These are phyloP conservation scores for Agonopterix arenella DNA, from an alignment of 2,888 invertebrate species.

Conservation along the genomic window DNA sequence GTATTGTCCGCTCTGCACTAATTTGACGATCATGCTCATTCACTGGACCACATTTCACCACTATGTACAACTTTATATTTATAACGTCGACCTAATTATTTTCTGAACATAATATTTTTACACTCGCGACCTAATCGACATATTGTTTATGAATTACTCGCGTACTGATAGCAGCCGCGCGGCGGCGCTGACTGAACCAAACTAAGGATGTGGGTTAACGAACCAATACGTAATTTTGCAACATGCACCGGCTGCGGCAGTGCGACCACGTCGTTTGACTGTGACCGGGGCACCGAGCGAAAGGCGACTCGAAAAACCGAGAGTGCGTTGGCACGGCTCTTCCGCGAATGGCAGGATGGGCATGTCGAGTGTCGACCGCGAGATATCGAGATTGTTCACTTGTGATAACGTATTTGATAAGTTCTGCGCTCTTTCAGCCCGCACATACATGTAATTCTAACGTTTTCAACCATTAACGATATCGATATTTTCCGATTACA, in stretches of 20 bases:
- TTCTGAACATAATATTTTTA: background rate
- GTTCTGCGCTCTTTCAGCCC: no score
- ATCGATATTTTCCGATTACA: no score
- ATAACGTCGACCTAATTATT: no score
- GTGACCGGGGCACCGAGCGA: constrained; percentile 50
- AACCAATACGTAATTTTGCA: constrained; percentile 62
- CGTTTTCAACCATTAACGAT: no score
- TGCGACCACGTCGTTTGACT: constrained; percentile 43
- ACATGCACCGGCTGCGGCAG: constrained; percentile 44
- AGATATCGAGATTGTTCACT: constrained; percentile 64
- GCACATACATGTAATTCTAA: no score
- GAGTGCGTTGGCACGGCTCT: constrained; percentile 63
- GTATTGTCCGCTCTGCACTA: constrained; percentile 7
- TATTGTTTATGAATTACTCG: constrained; percentile 42
- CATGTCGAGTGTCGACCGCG: constrained; percentile 40
- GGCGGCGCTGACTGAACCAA: constrained; percentile 16
- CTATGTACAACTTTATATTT: no score
- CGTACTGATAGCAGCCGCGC: constrained; percentile 34
- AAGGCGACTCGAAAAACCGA: constrained; percentile 61
- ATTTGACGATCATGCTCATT: constrained; percentile 12
- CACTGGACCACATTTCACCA: no score
- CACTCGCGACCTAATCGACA: background rate
- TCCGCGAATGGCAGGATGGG: constrained; percentile 62
- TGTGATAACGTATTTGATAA: constrained; percentile 44
- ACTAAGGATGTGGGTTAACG: constrained; percentile 57